phyloP scores from a whole-genome alignment of 2,797 vertebrate genomes.

The Falco novaeseelandiae region DNA sequence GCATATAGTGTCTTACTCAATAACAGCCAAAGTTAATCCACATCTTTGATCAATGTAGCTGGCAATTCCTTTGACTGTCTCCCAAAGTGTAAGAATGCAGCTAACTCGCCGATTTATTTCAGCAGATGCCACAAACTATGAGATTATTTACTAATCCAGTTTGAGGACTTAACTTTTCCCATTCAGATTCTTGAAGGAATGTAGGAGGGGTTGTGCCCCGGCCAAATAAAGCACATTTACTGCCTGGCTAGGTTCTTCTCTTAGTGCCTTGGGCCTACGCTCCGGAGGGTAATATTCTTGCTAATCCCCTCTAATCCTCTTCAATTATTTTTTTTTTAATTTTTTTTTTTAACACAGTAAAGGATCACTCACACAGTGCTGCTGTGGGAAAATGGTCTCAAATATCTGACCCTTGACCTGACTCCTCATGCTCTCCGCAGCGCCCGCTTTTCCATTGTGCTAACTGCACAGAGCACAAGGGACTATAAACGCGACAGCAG shows the following conservation, averaged over 20 bases:
- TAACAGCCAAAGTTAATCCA: slow-evolving; percentile 34
- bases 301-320: slow-evolving; percentile 84
- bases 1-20: background rate
- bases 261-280: slow-evolving; percentile 75
- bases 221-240: slow-evolving; percentile 84
- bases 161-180: slow-evolving; percentile 80
- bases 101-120: slow-evolving; percentile 73
- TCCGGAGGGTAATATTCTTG: slow-evolving; percentile 79
- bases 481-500: background rate
- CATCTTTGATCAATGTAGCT: slow-evolving; percentile 71
- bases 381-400: slow-evolving; percentile 83
- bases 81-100: slow-evolving; percentile 74
- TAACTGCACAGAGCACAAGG: background rate
- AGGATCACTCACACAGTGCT: slow-evolving; percentile 77
- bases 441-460: background rate
- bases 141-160: slow-evolving; percentile 87
- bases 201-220: slow-evolving; percentile 78
- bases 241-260: slow-evolving; percentile 81
- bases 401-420: slow-evolving; percentile 79
- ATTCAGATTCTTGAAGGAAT: slow-evolving; percentile 84
- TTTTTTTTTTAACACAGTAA: slow-evolving; percentile 77
- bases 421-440: slow-evolving; percentile 51
- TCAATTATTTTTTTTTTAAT: slow-evolving; percentile 32
- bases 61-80: slow-evolving; percentile 60
- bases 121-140: slow-evolving; percentile 80